A percentile compares a stretch with the other conserved stretches of the same genome.
Evolutionary conservation across 2,888 invertebrate genomes (phyloP).

Genomic region (Caenorhabditis sp.): DNA sequence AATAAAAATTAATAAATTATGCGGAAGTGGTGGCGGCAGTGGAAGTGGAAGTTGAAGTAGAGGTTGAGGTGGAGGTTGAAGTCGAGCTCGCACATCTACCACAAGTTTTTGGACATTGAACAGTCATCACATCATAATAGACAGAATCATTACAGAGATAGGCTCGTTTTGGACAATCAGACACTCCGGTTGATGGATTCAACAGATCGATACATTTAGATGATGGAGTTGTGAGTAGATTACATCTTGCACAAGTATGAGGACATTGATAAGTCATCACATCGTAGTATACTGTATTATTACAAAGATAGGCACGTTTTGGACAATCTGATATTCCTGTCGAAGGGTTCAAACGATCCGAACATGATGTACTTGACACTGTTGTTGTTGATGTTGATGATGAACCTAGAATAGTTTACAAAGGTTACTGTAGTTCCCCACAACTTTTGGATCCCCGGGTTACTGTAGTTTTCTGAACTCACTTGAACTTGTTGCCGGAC

Average conservation of each 20-base stretch:
- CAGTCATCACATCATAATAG: conserved; percentile 43
- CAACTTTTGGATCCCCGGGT: too few relatives aligned
- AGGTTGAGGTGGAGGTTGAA: not conserved
- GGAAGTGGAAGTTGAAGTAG: conserved; percentile 9
- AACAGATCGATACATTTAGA: conserved; percentile 26
- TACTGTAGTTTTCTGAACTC: not conserved
- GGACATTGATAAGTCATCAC: conserved; percentile 45
- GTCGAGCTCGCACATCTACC: conserved; percentile 25
- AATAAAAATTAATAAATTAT: too few relatives aligned
- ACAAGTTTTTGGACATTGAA: conserved; percentile 43
- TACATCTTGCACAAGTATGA: conserved; percentile 38
- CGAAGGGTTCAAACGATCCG: conserved; percentile 31
- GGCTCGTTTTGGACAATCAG: conserved; percentile 36
- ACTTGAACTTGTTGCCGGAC: not conserved
- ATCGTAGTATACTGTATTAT: conserved; percentile 34
- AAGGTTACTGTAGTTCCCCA: too few relatives aligned
- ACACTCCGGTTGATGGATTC: conserved; percentile 43
- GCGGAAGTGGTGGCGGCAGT: too few relatives aligned
- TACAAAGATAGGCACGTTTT: conserved; percentile 31
- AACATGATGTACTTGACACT: conserved; percentile 14
- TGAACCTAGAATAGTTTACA: too few relatives aligned
- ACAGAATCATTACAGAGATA: conserved; percentile 35
- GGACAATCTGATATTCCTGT: conserved; percentile 47
- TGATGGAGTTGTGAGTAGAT: not conserved
- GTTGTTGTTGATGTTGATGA: not conserved